These are phyloP conservation scores for Gyrodactylus bullatarudis DNA, from an alignment of 1,140 invertebrate genomes.

Conservation along the genomic window DNA sequence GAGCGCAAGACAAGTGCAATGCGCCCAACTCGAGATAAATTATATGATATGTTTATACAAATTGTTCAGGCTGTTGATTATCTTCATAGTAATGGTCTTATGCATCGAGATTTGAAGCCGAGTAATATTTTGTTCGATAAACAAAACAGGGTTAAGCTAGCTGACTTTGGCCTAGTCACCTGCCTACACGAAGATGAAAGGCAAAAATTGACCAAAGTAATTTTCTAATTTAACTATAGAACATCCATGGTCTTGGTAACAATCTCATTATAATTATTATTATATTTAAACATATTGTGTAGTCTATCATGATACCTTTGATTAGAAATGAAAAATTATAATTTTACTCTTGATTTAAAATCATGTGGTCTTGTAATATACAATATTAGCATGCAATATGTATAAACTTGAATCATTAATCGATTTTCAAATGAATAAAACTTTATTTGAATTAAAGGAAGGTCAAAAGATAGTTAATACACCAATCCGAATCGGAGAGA, in stretches of 20 bases:
- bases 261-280: too few relatives aligned
- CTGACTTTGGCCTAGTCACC: conserved; percentile 49
- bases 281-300: too few relatives aligned
- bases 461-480: not conserved
- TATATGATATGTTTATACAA: conserved; percentile 49
- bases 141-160: conserved; percentile 54
- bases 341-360: too few relatives aligned
- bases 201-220: not conserved
- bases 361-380: too few relatives aligned
- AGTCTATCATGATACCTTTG: too few relatives aligned
- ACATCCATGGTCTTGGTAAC: too few relatives aligned
- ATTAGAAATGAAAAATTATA: too few relatives aligned
- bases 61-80: conserved; percentile 72
- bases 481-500: not conserved
- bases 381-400: too few relatives aligned
- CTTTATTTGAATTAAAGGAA: not conserved
- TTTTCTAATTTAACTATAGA: not conserved
- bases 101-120: conserved; percentile 76
- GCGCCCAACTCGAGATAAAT: conserved; percentile 16
- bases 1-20: conserved; percentile 9
- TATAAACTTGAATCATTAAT: too few relatives aligned
- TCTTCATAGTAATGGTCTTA: conserved; percentile 53
- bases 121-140: conserved; percentile 75
- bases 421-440: not conserved
- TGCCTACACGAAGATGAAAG: not conserved